Conservation (phyloP, 2,888 invertebrate genomes). For the Iselma pallidipennis region DNA sequence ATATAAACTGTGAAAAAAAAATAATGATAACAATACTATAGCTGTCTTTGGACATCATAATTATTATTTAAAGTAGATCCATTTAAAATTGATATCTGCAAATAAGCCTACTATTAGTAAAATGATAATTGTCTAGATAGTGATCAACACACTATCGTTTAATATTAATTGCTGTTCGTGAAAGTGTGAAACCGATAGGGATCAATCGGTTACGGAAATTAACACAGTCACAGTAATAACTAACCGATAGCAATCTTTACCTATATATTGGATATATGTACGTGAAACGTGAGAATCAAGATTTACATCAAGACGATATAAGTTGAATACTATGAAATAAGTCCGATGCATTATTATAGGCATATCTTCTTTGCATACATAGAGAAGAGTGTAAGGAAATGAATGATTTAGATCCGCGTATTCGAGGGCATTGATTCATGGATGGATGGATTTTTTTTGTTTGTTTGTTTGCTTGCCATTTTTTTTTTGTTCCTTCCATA, state of each 20-base stretch:
- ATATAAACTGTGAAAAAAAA: background rate
- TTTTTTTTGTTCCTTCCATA: conserved; percentile 6
- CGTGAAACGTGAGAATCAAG: conserved; percentile 22
- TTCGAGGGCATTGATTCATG: conserved; percentile 12
- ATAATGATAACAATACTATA: background rate
- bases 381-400: conserved; percentile 11
- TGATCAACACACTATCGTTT: background rate
- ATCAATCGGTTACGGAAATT: conserved; percentile 2
- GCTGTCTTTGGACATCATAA: too few relatives aligned
- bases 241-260: conserved; percentile 30
- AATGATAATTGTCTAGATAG: background rate
- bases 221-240: conserved; percentile 18
- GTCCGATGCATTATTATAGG: background rate
- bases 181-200: conserved; percentile 4
- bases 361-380: background rate
- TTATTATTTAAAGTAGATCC: background rate
- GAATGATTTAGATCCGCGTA: conserved; percentile 24
- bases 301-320: background rate
- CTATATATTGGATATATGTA: conserved; percentile 7
- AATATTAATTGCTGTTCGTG: conserved; percentile 4
- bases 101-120: background rate
- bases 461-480: background rate
- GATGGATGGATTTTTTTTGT: background rate
- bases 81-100: background rate
- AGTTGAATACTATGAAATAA: background rate